Evolutionary conservation across 2,797 vertebrate species (phyloP).

Genomic region (Malurus splendens): DNA sequence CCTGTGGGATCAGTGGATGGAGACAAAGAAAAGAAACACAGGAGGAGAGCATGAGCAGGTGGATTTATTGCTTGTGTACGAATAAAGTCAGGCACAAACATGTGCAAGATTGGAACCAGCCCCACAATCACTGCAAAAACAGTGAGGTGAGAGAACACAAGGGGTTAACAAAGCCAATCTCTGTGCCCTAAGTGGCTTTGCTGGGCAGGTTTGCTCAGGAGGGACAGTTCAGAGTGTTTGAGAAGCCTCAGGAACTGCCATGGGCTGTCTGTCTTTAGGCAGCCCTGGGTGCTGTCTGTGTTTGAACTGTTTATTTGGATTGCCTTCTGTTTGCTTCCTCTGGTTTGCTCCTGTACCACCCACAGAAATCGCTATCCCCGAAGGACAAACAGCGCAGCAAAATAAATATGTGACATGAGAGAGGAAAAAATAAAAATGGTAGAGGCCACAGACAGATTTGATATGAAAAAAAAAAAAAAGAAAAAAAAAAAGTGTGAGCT

Average conservation of each 20-base stretch:
- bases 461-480: background rate
- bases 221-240: background rate
- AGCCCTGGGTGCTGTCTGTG: background rate
- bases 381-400: background rate
- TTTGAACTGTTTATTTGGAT: background rate
- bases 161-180: background rate
- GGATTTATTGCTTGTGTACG: accelerated
- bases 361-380: background rate
- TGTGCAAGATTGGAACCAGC: background rate
- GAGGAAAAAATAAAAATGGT: background rate
- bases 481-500: no score
- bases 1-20: background rate
- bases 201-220: background rate
- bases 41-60: background rate
- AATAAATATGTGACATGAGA: background rate
- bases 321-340: background rate
- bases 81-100: accelerated
- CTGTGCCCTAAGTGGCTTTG: background rate
- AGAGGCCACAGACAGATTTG: background rate
- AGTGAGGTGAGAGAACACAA: background rate
- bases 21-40: background rate
- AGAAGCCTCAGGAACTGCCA: background rate
- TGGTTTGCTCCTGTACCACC: background rate
- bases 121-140: background rate
- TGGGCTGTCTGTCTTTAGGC: background rate